These are phyloP conservation scores for Eulacestoma nigropectus DNA, from an alignment of 2,113 vertebrate genomes.

Conservation along the genomic window DNA sequence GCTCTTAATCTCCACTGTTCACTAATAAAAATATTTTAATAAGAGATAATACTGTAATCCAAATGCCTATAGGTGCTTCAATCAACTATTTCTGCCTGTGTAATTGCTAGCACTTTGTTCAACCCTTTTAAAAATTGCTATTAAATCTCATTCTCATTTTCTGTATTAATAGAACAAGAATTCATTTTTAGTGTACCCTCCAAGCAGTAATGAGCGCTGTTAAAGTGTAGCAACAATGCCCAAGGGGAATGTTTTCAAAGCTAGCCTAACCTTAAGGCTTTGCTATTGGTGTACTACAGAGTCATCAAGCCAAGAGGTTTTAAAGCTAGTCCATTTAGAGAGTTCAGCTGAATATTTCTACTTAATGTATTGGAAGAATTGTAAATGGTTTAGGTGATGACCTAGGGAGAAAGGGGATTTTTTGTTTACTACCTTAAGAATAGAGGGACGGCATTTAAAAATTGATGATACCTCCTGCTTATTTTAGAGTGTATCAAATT, in stretches of 20 bases:
- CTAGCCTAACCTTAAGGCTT: constrained; percentile 19
- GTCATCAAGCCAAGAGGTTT: not conserved
- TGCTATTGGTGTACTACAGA: constrained; percentile 6
- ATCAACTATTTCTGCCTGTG: not conserved
- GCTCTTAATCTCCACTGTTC: not conserved
- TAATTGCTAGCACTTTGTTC: constrained; percentile 48
- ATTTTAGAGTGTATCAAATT: not conserved
- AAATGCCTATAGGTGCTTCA: constrained; percentile 41
- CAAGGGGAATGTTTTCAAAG: constrained; percentile 36
- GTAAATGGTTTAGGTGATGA: constrained; percentile 21
- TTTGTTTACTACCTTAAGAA: constrained; percentile 8
- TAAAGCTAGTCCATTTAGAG: not conserved
- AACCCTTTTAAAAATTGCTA: constrained; percentile 14
- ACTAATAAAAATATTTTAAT: constrained; percentile 52
- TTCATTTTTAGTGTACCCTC: constrained; percentile 51
- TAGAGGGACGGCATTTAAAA: not conserved
- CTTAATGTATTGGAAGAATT: not conserved
- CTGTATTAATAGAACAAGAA: constrained; percentile 41
- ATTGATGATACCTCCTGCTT: not conserved
- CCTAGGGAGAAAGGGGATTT: not conserved
- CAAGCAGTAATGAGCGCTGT: constrained; percentile 50
- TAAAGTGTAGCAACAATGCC: constrained; percentile 38
- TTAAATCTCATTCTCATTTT: constrained; percentile 54
- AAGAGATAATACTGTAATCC: not conserved
- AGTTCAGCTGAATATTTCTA: not conserved